Evolutionary conservation across 1,140 invertebrate species (phyloP).

Genomic region (Leucophenga varia): DNA sequence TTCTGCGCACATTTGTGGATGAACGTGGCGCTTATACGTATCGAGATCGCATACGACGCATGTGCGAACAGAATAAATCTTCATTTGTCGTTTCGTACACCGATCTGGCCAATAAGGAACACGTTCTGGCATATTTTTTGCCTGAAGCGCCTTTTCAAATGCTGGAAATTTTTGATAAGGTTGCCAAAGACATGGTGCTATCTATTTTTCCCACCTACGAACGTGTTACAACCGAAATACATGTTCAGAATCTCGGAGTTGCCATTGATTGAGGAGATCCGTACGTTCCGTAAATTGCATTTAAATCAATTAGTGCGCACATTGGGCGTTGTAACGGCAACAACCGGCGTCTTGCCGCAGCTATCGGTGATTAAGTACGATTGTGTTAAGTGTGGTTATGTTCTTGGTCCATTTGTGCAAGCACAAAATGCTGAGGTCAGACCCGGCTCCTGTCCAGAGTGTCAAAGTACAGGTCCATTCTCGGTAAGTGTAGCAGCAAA

Average conservation of each 20-base stretch:
- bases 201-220: slow-evolving; percentile 96
- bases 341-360: slow-evolving; percentile 95
- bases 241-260: slow-evolving; percentile 93
- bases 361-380: slow-evolving; percentile 96
- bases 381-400: slow-evolving; percentile 93
- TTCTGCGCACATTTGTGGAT: slow-evolving; percentile 87
- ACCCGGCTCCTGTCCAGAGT: slow-evolving; percentile 95
- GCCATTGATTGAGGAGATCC: slow-evolving; percentile 92
- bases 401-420: slow-evolving; percentile 95
- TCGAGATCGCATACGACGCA: slow-evolving; percentile 88
- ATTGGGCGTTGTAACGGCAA: slow-evolving; percentile 92
- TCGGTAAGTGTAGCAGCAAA: slow-evolving; percentile 65
- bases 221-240: slow-evolving; percentile 88
- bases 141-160: slow-evolving; percentile 97
- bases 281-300: slow-evolving; percentile 94
- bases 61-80: slow-evolving; percentile 90
- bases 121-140: slow-evolving; percentile 93
- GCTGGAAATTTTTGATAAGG: slow-evolving; percentile 93
- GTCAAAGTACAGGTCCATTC: slow-evolving; percentile 96
- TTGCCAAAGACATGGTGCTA: slow-evolving; percentile 91
- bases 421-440: slow-evolving; percentile 90
- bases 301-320: slow-evolving; percentile 94
- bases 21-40: slow-evolving; percentile 86
- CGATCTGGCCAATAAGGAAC: slow-evolving; percentile 83
- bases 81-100: slow-evolving; percentile 95